A percentile compares a stretch with the other conserved stretches of the same genome.
These are phyloP conservation scores for Alsophila aescularia DNA, from an alignment of 2,888 invertebrate species.

Conservation along the genomic window DNA sequence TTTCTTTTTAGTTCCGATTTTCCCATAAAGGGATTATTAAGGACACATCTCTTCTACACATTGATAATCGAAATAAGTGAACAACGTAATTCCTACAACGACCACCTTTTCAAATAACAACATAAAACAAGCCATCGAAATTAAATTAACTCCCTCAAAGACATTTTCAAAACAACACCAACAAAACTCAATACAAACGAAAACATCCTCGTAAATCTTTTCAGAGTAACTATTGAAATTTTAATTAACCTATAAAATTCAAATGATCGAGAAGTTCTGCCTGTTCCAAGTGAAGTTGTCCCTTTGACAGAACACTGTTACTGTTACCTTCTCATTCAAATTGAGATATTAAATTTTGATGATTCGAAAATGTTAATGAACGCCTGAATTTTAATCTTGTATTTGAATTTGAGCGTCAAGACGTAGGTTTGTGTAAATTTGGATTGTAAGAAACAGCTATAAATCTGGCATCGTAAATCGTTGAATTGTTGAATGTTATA, in stretches of 20 bases:
- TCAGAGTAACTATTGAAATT: conserved; percentile 32
- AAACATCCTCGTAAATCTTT: conserved; percentile 18
- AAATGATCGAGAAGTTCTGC: conserved; percentile 23
- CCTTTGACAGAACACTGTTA: conserved; percentile 19
- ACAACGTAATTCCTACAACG: no score
- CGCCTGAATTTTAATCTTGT: conserved; percentile 15
- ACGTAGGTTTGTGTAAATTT: background rate
- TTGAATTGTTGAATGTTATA: background rate
- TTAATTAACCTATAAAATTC: conserved; percentile 33
- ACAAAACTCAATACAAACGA: conserved; percentile 1
- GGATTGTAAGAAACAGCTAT: background rate
- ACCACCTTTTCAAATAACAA: no score
- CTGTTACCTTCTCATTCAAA: conserved; percentile 21
- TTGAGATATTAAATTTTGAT: conserved; percentile 30
- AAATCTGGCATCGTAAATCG: background rate
- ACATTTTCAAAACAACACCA: conserved; percentile 1
- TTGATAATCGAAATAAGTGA: no score
- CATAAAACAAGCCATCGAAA: no score
- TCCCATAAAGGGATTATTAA: no score
- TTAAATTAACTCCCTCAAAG: background rate
- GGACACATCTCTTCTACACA: no score
- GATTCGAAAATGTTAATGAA: conserved; percentile 25
- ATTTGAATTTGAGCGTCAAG: conserved; percentile 4
- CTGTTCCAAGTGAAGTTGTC: conserved; percentile 15
- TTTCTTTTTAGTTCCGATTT: no score